Conservation (phyloP, 2,797 vertebrate genomes). For the Odontamblyopus lacepedii region DNA sequence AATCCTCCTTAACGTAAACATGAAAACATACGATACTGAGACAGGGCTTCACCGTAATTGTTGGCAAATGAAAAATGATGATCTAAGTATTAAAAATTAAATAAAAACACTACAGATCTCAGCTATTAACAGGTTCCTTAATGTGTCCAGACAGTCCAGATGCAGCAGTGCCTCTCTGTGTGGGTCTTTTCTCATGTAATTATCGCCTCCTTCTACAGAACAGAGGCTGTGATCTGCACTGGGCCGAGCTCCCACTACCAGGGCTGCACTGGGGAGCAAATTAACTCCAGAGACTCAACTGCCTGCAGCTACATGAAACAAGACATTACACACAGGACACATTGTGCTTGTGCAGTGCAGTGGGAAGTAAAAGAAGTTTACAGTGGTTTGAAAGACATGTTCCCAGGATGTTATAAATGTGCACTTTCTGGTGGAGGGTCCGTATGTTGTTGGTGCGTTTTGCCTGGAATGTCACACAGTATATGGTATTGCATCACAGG, state of each 20-base stretch:
- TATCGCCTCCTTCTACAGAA: conserved; percentile 23
- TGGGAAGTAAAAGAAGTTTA: not conserved
- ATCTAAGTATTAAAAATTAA: not conserved
- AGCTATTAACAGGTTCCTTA: not conserved
- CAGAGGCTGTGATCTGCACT: conserved; percentile 24
- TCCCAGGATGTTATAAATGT: not conserved
- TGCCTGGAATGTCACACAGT: too few species aligned
- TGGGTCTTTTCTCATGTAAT: conserved; percentile 11
- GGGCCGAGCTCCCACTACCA: conserved; percentile 26
- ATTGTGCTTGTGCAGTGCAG: not conserved
- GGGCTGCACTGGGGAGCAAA: conserved; percentile 12
- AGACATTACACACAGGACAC: not conserved
- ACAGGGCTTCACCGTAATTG: not conserved
- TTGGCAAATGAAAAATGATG: not conserved
- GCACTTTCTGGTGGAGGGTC: not conserved
- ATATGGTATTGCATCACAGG: too few species aligned
- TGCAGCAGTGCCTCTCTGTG: conserved; percentile 6
- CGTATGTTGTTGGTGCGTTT: not conserved
- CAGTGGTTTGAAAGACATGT: not conserved
- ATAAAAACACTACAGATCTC: not conserved
- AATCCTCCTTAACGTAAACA: not conserved
- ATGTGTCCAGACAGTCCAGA: not conserved
- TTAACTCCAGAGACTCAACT: conserved; percentile 9
- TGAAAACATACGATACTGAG: not conserved
- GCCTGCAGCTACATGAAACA: conserved; percentile 4